Evolutionary conservation across 2,113 vertebrate genomes (phyloP).

Genomic region (Alces alces): DNA sequence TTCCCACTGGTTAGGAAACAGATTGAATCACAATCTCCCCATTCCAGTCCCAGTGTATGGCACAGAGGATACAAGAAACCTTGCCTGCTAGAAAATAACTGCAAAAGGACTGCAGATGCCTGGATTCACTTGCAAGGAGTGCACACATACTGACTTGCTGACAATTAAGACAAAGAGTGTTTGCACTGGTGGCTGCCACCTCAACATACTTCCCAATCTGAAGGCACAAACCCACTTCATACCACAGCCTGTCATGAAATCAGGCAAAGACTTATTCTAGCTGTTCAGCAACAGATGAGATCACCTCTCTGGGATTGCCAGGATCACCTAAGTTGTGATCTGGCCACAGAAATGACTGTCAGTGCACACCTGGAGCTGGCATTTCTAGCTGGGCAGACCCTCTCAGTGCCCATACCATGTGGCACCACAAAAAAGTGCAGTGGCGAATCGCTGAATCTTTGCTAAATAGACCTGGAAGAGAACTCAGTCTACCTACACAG

Average conservation of each 20-base stretch:
- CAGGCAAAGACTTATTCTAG: background rate
- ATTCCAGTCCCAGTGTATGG: background rate
- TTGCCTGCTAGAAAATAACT: background rate
- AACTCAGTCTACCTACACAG: background rate
- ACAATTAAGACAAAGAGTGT: background rate
- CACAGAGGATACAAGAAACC: background rate
- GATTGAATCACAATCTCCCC: background rate
- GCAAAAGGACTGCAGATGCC: background rate
- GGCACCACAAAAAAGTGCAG: background rate
- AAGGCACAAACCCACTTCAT: background rate
- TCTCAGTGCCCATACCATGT: background rate
- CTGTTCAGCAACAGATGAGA: background rate
- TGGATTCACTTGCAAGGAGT: background rate
- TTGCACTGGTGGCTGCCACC: background rate
- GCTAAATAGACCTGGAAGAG: background rate
- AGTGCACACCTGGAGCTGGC: background rate
- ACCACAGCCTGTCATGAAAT: background rate
- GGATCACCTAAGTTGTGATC: background rate
- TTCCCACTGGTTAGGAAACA: background rate
- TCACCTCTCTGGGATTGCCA: background rate
- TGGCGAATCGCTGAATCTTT: background rate
- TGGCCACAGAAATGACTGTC: background rate
- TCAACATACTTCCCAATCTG: background rate
- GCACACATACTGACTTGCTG: background rate
- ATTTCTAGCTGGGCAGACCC: background rate